Conservation (phyloP, 2,888 invertebrate genomes). For the Stramonita haemastoma region DNA sequence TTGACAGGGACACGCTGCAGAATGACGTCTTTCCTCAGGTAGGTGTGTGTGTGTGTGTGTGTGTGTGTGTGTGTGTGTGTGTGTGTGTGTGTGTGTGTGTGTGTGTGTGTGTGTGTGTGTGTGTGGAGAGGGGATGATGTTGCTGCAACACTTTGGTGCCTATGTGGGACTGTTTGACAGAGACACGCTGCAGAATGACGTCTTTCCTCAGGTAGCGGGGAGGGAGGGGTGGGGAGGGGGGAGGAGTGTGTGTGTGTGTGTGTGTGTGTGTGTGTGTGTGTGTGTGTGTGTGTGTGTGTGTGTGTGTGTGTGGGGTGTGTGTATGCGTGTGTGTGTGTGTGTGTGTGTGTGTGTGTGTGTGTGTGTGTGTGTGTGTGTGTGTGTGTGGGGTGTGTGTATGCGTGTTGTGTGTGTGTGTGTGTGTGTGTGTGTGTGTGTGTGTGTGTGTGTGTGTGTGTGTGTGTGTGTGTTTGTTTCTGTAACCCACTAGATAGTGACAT, state of each 20-base stretch:
- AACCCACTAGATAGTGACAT: no score
- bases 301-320: no score
- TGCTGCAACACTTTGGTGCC: slow-evolving; percentile 87
- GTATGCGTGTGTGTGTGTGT: no score
- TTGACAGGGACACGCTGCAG: slow-evolving; percentile 87
- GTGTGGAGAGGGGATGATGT: background rate
- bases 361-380: no score
- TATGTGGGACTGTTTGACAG: slow-evolving; percentile 87
- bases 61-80: background rate
- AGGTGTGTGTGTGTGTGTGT: slow-evolving; percentile 44
- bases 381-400: no score
- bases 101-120: background rate
- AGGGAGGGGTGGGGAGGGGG: background rate
- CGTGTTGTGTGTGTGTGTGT: no score
- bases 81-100: background rate
- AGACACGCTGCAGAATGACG: slow-evolving; percentile 86
- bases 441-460: slow-evolving; percentile 6
- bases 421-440: background rate
- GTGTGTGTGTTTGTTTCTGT: background rate
- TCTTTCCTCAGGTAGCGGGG: slow-evolving; percentile 87
- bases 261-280: background rate
- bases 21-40: slow-evolving; percentile 90
- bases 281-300: background rate
- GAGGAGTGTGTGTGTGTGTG: background rate
- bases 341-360: no score